These are phyloP conservation scores for Dicranocentrus wangi DNA, from an alignment of 2,888 invertebrate species.

Conservation along the genomic window DNA sequence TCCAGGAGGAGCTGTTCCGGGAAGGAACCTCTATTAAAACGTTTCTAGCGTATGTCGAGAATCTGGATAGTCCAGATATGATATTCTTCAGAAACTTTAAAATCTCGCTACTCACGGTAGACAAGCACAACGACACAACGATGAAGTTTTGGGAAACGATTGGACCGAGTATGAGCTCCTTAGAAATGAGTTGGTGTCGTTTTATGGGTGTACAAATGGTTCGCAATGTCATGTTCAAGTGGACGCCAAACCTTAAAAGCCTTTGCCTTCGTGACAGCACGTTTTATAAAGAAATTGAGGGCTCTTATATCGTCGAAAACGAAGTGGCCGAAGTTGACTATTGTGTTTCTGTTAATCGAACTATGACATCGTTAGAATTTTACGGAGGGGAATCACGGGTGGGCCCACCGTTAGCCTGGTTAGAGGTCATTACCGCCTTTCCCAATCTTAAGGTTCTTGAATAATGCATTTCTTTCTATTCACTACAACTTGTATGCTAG, in stretches of 20 bases:
- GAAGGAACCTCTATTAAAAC: conserved; percentile 50
- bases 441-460: conserved; percentile 60
- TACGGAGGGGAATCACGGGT: conserved; percentile 61
- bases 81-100: conserved; percentile 65
- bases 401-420: conserved; percentile 57
- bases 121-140: conserved; percentile 38
- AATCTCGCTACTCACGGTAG: conserved; percentile 52
- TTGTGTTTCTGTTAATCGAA: conserved; percentile 50
- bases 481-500: no score
- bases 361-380: conserved; percentile 60
- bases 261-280: conserved; percentile 61
- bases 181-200: conserved; percentile 61
- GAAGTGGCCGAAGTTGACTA: conserved; percentile 41
- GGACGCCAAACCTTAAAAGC: conserved; percentile 57
- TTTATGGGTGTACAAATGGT: conserved; percentile 59
- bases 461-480: not conserved
- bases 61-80: not conserved
- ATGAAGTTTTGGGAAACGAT: conserved; percentile 59
- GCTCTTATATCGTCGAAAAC: conserved; percentile 38
- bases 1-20: conserved; percentile 45
- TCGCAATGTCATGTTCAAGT: conserved; percentile 58
- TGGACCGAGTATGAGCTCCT: conserved; percentile 58
- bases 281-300: conserved; percentile 59
- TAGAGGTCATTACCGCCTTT: conserved; percentile 58
- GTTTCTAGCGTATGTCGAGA: conserved; percentile 35